Percentiles rank a stretch among this genome's conserved stretches.
These are phyloP conservation scores for Romanomermis culicivorax DNA, from an alignment of 2,888 invertebrate species.

Conservation along the genomic window DNA sequence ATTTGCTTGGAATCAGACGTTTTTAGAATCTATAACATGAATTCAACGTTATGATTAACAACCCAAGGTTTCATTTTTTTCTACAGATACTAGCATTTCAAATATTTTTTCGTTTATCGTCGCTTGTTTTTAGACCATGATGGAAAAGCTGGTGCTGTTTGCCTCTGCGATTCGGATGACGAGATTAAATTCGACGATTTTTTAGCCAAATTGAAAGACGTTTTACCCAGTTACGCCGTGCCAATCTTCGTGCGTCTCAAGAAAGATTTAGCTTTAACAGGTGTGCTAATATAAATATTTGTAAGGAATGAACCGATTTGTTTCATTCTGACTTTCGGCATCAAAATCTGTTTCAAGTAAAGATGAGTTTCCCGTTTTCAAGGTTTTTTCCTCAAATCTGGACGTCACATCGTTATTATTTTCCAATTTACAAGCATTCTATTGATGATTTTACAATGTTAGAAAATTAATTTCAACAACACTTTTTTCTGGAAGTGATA, in stretches of 20 bases:
- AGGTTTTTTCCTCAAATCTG: too few species aligned
- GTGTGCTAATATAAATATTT: slow-evolving; percentile 39
- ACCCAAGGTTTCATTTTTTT: background rate
- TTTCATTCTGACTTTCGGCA: too few species aligned
- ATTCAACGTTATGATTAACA: background rate
- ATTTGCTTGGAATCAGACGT: too few species aligned
- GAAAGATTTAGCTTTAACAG: slow-evolving; percentile 61
- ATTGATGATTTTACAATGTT: too few species aligned
- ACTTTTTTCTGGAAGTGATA: too few species aligned
- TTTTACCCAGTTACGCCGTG: slow-evolving; percentile 58
- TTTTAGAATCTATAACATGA: too few species aligned
- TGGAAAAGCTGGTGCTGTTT: slow-evolving; percentile 80
- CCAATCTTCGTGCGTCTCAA: slow-evolving; percentile 66
- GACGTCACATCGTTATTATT: too few species aligned
- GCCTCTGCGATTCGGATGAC: slow-evolving; percentile 48
- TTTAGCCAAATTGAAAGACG: slow-evolving; percentile 17
- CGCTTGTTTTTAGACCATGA: slow-evolving; percentile 34
- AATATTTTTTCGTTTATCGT: slow-evolving; percentile 4
- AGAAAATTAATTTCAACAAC: too few species aligned
- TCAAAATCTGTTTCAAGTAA: too few species aligned
- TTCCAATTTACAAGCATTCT: too few species aligned
- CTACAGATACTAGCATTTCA: background rate
- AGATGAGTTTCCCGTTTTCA: too few species aligned
- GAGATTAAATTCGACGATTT: slow-evolving; percentile 21
- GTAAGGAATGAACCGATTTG: too few species aligned